A percentile compares a stretch with the other conserved stretches of the same genome.
phyloP scores from a whole-genome alignment of 1,140 invertebrate species.

The Heliconius congener region DNA sequence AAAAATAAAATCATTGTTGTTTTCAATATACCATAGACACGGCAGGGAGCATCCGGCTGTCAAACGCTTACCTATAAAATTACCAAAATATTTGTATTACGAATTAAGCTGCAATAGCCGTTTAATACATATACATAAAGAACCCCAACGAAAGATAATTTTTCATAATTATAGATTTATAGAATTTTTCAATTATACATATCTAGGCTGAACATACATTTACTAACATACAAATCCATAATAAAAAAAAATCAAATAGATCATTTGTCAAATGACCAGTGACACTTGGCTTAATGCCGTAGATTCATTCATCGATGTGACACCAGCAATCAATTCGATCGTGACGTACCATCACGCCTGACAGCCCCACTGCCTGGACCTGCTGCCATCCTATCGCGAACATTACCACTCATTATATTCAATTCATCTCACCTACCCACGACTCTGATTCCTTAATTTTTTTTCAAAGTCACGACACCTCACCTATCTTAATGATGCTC shows the following conservation, averaged over 20 bases:
- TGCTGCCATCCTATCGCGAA: constrained; percentile 50
- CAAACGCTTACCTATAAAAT: too few species aligned
- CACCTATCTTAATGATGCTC: constrained; percentile 67
- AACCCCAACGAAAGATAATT: too few species aligned
- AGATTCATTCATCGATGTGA: constrained; percentile 43
- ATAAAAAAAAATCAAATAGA: not conserved
- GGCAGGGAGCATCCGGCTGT: too few species aligned
- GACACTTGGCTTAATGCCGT: constrained; percentile 32
- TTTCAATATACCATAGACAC: too few species aligned
- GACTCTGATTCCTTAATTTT: constrained; percentile 57
- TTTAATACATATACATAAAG: too few species aligned
- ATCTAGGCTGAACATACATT: not conserved
- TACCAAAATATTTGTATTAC: too few species aligned
- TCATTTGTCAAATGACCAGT: constrained; percentile 26
- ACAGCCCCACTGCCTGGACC: constrained; percentile 38
- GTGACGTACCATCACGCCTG: constrained; percentile 42
- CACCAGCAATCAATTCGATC: constrained; percentile 40
- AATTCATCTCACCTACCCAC: constrained; percentile 65
- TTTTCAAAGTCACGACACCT: constrained; percentile 58
- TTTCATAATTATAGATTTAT: too few species aligned
- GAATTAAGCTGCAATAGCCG: too few species aligned
- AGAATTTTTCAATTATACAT: too few species aligned
- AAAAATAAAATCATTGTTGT: too few species aligned
- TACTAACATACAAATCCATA: not conserved
- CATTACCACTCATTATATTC: constrained; percentile 70